phyloP scores from a whole-genome alignment of 2,113 vertebrate species.

The Cyprinodon variegatus region DNA sequence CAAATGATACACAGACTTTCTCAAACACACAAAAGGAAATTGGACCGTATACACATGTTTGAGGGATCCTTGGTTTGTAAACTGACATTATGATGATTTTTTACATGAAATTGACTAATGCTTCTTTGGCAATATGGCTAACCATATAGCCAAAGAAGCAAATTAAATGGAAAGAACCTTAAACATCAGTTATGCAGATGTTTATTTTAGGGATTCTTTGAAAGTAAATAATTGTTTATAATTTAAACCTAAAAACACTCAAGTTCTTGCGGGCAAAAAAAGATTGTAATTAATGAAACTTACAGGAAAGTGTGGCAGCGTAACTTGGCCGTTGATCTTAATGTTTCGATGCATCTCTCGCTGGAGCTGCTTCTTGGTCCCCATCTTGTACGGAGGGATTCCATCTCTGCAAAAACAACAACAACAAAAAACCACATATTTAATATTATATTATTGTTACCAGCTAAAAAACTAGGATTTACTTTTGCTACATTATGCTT shows the following conservation, averaged over 20 bases:
- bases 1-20: neutral
- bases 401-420: constrained; percentile 85
- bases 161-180: neutral
- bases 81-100: neutral
- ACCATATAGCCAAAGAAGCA: neutral
- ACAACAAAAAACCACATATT: neutral
- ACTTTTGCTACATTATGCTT: neutral
- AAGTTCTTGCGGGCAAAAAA: constrained; percentile 8
- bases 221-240: neutral
- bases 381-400: constrained; percentile 90
- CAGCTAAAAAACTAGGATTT: neutral
- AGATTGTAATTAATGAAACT: constrained; percentile 81
- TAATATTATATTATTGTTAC: neutral
- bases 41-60: neutral
- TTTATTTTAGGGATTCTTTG: neutral
- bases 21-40: constrained; percentile 27
- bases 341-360: constrained; percentile 94
- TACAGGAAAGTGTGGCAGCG: constrained; percentile 96
- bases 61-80: constrained; percentile 3
- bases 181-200: neutral
- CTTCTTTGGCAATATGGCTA: too few species aligned
- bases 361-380: constrained; percentile 95
- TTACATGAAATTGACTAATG: neutral
- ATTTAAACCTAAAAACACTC: too few species aligned
- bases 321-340: constrained; percentile 95